Conservation (phyloP, 2,113 vertebrate species). For the Oriolus oriolus region DNA sequence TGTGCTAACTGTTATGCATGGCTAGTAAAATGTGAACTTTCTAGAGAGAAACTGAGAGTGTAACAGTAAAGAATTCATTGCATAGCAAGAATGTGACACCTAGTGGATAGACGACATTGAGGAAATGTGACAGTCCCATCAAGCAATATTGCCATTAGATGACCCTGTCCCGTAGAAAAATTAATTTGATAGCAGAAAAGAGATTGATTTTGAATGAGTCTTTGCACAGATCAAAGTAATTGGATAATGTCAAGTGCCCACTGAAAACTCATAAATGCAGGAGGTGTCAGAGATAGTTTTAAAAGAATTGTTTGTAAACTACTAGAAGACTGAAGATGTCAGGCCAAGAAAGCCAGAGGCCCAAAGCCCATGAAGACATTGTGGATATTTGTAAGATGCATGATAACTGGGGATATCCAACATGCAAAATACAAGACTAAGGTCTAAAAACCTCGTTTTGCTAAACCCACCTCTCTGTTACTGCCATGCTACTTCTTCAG, state of each 20-base stretch:
- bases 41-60: not conserved
- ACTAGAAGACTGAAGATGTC: not conserved
- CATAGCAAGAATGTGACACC: slow-evolving; percentile 48
- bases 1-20: not conserved
- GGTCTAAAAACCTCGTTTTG: not conserved
- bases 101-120: not conserved
- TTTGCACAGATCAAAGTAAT: not conserved
- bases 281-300: not conserved
- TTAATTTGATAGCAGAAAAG: not conserved
- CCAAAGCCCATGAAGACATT: not conserved
- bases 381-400: not conserved
- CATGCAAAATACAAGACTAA: not conserved
- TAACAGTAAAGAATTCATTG: not conserved
- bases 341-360: not conserved
- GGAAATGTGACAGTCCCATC: not conserved
- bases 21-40: not conserved
- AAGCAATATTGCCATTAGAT: not conserved
- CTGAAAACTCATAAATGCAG: not conserved
- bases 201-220: not conserved
- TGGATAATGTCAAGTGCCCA: not conserved
- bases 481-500: not conserved
- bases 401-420: not conserved
- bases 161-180: not conserved
- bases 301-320: not conserved
- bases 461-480: not conserved